Evolutionary conservation across 1,140 invertebrate species (phyloP).

Genomic region (Pogonus chalceus): DNA sequence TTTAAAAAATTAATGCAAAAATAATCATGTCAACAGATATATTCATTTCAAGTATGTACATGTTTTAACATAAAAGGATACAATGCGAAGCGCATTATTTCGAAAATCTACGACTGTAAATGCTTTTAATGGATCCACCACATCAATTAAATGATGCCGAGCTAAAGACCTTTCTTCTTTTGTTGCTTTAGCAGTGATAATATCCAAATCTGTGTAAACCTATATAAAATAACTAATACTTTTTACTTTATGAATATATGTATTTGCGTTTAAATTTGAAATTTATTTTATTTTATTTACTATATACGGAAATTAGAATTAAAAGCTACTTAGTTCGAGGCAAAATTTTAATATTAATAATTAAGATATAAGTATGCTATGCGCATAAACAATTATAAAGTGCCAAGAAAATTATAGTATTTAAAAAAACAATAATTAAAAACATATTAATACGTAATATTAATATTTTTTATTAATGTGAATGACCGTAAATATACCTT

Average conservation of each 20-base stretch:
- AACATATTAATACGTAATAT: too few relatives aligned
- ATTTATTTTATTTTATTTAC: too few relatives aligned
- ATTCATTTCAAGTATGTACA: too few relatives aligned
- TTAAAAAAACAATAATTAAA: too few relatives aligned
- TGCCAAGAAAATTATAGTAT: too few relatives aligned
- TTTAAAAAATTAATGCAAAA: too few relatives aligned
- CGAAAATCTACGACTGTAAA: constrained; percentile 84
- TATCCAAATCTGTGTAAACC: constrained; percentile 89
- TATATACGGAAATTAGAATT: neutral
- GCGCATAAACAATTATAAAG: too few relatives aligned
- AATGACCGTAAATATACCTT: too few relatives aligned
- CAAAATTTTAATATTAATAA: constrained; percentile 6
- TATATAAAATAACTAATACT: constrained; percentile 39
- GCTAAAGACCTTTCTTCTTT: constrained; percentile 61
- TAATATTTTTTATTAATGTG: too few relatives aligned
- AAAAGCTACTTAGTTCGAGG: neutral
- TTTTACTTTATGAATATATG: too few relatives aligned
- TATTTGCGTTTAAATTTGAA: too few relatives aligned
- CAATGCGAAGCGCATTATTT: constrained; percentile 68
- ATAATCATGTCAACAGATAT: too few relatives aligned
- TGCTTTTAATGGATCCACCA: constrained; percentile 65
- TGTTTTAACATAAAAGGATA: constrained; percentile 40
- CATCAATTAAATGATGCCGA: constrained; percentile 84
- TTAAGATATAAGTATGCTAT: neutral
- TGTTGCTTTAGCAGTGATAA: constrained; percentile 94